phyloP scores from a whole-genome alignment of 2,888 invertebrate species.

The Trissolcus brochymenae region DNA sequence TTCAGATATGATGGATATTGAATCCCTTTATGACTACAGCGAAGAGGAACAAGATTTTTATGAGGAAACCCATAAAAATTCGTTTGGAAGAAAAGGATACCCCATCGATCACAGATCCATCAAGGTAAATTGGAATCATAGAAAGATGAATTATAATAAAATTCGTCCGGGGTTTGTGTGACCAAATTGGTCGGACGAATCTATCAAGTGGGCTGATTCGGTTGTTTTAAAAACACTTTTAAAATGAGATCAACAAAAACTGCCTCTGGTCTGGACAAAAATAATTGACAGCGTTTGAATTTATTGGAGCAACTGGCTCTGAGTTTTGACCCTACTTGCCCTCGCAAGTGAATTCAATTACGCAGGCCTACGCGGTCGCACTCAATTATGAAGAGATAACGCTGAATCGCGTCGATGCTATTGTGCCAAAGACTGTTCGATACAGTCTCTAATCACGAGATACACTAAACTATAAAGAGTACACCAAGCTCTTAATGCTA shows the following conservation, averaged over 20 bases:
- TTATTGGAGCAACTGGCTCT: conserved; percentile 62
- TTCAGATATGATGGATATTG: conserved; percentile 75
- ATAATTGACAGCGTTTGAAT: conserved; percentile 59
- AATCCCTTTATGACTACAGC: conserved; percentile 80
- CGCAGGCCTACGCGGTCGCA: conserved; percentile 57
- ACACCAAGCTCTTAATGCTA: too few relatives aligned
- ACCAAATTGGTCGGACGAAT: not conserved
- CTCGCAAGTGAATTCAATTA: conserved; percentile 67
- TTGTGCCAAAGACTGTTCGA: conserved; percentile 55
- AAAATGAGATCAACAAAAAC: conserved; percentile 31
- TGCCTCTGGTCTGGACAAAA: conserved; percentile 51
- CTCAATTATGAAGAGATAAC: conserved; percentile 57
- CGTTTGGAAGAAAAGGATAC: conserved; percentile 69
- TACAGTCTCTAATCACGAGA: conserved; percentile 7
- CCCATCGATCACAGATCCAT: conserved; percentile 73
- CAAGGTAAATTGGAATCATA: conserved; percentile 65
- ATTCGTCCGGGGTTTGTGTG: too few relatives aligned
- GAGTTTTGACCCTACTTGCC: conserved; percentile 62
- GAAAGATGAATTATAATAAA: too few relatives aligned
- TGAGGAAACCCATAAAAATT: conserved; percentile 78
- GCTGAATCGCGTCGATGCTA: conserved; percentile 57
- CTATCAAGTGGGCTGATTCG: conserved; percentile 11
- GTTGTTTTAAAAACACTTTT: conserved; percentile 32
- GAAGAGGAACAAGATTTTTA: conserved; percentile 85
- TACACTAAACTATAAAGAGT: too few relatives aligned